Evolutionary conservation across 37 sponge, comb jelly and placozoan genomes (phyloP).

Genomic region (Spongilla lacustris): DNA sequence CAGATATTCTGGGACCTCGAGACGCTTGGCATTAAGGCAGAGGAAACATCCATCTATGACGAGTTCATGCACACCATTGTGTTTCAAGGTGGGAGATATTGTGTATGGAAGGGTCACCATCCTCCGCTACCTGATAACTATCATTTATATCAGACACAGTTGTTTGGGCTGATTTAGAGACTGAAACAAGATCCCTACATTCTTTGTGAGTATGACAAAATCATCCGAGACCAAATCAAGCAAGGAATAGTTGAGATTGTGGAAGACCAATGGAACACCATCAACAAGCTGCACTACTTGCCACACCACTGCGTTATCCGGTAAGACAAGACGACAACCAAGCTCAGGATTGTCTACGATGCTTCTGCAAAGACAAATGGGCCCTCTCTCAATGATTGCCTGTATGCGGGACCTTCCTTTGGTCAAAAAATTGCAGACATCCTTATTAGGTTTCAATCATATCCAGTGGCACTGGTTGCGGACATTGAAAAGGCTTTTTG

Average conservation of each 20-base stretch:
- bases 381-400: constrained; percentile 9
- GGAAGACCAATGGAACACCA: neutral
- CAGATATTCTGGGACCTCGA: too few relatives aligned
- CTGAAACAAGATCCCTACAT: neutral
- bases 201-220: neutral
- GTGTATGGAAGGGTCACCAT: constrained; percentile 19
- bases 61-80: neutral
- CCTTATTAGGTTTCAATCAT: neutral
- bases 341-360: constrained; percentile 15
- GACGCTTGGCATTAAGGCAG: constrained; percentile 8
- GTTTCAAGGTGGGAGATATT: neutral
- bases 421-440: constrained; percentile 12
- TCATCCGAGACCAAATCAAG: neutral
- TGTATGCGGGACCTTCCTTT: constrained; percentile 10
- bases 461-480: neutral
- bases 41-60: neutral
- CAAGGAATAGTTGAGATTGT: neutral
- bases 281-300: neutral
- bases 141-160: neutral
- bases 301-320: constrained; percentile 2
- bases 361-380: constrained; percentile 5
- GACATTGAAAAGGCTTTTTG: constrained; percentile 15
- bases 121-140: neutral
- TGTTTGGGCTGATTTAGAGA: neutral
- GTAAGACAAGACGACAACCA: neutral